Conservation (phyloP, 2,888 invertebrate genomes). For the Arge pagana region DNA sequence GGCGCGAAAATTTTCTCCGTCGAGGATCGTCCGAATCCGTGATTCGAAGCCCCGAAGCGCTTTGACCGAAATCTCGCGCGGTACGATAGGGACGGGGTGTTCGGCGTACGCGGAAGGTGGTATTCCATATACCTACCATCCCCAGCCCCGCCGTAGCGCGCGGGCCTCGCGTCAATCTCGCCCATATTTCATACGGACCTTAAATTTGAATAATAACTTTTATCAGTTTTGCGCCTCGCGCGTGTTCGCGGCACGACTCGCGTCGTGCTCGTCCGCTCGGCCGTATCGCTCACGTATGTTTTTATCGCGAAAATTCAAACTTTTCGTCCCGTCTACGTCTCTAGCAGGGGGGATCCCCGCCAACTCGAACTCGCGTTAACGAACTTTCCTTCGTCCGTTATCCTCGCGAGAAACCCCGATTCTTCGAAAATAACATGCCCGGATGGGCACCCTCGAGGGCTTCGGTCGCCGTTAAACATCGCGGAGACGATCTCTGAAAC, state of each 20-base stretch:
- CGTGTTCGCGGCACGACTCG: constrained; percentile 27
- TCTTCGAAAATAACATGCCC: too few relatives aligned
- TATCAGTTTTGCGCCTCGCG: constrained; percentile 42
- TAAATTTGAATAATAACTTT: constrained; percentile 55
- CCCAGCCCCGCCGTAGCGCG: too few relatives aligned
- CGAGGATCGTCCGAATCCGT: constrained; percentile 18
- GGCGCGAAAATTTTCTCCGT: constrained; percentile 23
- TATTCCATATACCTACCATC: too few relatives aligned
- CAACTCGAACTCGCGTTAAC: too few relatives aligned
- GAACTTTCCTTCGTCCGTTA: too few relatives aligned
- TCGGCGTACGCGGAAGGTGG: too few relatives aligned
- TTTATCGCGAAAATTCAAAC: constrained; percentile 43
- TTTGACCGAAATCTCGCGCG: constrained; percentile 18
- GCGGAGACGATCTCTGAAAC: too few relatives aligned
- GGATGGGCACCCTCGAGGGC: too few relatives aligned
- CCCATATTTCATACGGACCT: constrained; percentile 26
- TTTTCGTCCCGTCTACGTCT: too few relatives aligned
- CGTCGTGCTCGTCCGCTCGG: constrained; percentile 31
- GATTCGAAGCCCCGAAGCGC: constrained; percentile 11
- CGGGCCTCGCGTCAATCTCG: neutral
- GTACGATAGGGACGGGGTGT: constrained; percentile 7
- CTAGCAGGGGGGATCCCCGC: too few relatives aligned
- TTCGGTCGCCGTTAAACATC: too few relatives aligned
- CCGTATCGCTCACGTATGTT: constrained; percentile 38
- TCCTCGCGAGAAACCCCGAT: too few relatives aligned